A percentile compares a stretch with the other conserved stretches of the same genome.
These are phyloP conservation scores for Caenorhabditis doughertyi DNA, from an alignment of 2,888 invertebrate genomes.

Conservation along the genomic window DNA sequence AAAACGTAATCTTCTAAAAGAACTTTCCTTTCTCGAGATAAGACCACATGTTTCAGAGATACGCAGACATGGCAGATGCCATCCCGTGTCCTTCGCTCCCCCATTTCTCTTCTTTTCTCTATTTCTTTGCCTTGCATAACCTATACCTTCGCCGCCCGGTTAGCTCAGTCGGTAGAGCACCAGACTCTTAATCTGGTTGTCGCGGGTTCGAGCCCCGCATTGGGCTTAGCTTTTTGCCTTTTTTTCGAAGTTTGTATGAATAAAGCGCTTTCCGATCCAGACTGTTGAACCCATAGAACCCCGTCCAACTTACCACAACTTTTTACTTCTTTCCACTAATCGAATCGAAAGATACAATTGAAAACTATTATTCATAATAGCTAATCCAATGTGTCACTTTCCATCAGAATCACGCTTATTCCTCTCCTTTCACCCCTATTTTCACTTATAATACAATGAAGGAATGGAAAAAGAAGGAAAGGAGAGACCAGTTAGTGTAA, in stretches of 20 bases:
- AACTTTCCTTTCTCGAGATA: too few species aligned
- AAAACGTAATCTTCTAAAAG: too few species aligned
- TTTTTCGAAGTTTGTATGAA: too few species aligned
- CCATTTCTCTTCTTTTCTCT: background rate
- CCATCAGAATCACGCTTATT: conserved; percentile 41
- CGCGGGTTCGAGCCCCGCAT: conserved; percentile 82
- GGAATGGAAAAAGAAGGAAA: conserved; percentile 11
- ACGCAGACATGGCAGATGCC: background rate
- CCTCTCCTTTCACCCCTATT: conserved; percentile 30
- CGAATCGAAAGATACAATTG: background rate
- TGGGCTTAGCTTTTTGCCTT: conserved; percentile 68
- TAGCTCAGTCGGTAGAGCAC: conserved; percentile 82
- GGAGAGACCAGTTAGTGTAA: conserved; percentile 36
- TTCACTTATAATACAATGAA: conserved; percentile 24
- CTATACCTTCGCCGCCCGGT: conserved; percentile 67
- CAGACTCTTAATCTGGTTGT: conserved; percentile 82
- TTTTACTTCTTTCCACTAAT: background rate
- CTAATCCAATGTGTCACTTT: conserved; percentile 58
- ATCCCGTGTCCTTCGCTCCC: background rate
- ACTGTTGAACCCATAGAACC: background rate
- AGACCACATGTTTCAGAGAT: background rate
- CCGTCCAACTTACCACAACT: background rate
- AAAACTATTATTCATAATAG: conserved; percentile 23
- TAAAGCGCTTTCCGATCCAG: too few species aligned
- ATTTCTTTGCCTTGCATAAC: background rate